Conservation (phyloP, 64 coral and sea anemone genomes). For the Pocillopora verrucosa region DNA sequence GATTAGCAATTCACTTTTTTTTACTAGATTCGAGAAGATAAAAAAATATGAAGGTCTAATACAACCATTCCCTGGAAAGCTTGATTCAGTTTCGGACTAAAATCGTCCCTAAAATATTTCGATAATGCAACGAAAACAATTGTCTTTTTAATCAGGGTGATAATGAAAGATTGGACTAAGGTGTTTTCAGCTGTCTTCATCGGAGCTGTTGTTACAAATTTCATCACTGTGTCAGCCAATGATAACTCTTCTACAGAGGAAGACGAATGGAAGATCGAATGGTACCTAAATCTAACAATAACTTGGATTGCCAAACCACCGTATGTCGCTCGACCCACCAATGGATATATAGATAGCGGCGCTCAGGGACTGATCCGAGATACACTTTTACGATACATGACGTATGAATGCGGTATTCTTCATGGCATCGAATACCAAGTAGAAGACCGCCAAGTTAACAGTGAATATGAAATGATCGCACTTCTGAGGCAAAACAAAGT, state of each 20-base stretch:
- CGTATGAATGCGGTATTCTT: not conserved
- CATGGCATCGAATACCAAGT: not conserved
- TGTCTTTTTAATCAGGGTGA: not conserved
- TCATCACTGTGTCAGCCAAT: not conserved
- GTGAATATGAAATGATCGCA: not conserved
- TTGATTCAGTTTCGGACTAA: not conserved
- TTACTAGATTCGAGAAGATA: too few species aligned
- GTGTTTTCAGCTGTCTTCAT: not conserved
- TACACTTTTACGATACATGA: not conserved
- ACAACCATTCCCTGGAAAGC: too few species aligned
- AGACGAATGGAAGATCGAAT: not conserved
- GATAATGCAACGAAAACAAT: not conserved
- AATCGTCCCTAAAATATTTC: not conserved
- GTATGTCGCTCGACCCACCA: not conserved
- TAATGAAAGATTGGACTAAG: not conserved
- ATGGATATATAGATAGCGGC: not conserved
- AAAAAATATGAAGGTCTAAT: too few species aligned
- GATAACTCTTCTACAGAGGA: not conserved
- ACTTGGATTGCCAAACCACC: conserved; percentile 1
- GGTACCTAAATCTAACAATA: not conserved
- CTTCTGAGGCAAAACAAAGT: conserved; percentile 8
- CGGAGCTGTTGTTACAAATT: not conserved
- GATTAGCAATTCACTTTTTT: too few species aligned
- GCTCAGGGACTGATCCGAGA: not conserved
- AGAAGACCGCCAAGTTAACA: not conserved